Evolutionary conservation across 2,113 vertebrate genomes (phyloP), one percentile per base, ranked within the genome.

Genomic region (Cyphomyrus plagiostoma): DNA sequence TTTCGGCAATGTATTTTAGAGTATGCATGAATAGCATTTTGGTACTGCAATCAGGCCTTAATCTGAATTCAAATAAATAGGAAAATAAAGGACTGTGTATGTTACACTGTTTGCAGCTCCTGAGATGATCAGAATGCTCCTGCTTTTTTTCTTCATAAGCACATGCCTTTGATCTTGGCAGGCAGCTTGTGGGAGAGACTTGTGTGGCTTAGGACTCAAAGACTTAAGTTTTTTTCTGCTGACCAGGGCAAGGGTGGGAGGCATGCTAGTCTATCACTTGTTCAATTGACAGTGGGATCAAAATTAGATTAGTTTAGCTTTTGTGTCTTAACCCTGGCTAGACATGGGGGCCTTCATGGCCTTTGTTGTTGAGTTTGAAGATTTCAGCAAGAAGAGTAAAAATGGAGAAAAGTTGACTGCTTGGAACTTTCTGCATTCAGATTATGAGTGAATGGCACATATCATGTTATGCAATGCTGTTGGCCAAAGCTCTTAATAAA

Each of bases 301-400:
- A 70, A 89, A 89, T 80, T 89, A 89, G 88, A 82, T 89, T 89
- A 82, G 88, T 52, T 62, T 53, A 53, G 70, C 70, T 89, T 89
- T 89, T 80, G 70, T 89, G 74, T 42, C 88, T 89, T 89, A 89
- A 89, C 88, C 74, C 88, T 39, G 74, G 88, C 88, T 39, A 89
- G 74, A 89, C 88, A 45, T 89, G 49, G 19, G n/a, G 88, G 49
- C 49, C 30, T 80, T 82, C 30, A 53, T 82, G 46, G 48, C 30
- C 49, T 89, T 88, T 74, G 62, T 88, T 70, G n/a, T 48, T n/a
- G 19, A 82, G 42, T 48, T 48, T 39, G 70, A 82, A 45, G 53
- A 56, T 52, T 52, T 50, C n/a, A 53, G 17, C 30, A 87, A 35
- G 86, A 35, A 52, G 3, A 21, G 13, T 52, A 52, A 87, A 87